Conservation (phyloP, 37 sponge, comb jelly and placozoan genomes). For the Amphimedon queenslandica region DNA sequence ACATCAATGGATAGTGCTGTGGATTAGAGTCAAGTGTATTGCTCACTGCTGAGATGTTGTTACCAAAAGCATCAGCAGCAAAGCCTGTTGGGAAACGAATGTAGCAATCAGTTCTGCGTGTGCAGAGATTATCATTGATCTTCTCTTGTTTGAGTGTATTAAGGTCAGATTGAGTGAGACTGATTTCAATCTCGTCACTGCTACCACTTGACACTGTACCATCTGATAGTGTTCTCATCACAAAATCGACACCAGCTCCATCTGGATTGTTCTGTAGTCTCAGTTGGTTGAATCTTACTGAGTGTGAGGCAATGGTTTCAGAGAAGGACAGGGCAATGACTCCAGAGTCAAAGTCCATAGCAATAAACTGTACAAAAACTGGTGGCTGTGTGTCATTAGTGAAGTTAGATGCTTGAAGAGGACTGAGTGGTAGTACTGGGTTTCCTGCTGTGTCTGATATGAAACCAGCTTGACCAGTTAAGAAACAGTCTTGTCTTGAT, state of each 20-base stretch:
- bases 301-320: constrained; percentile 60
- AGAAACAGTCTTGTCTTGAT: constrained; percentile 51
- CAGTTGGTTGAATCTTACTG: constrained; percentile 45
- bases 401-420: constrained; percentile 43
- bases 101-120: constrained; percentile 57
- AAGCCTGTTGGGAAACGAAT: constrained; percentile 59
- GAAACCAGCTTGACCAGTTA: constrained; percentile 35
- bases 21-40: constrained; percentile 40
- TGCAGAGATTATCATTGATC: constrained; percentile 42
- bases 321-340: constrained; percentile 61
- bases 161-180: constrained; percentile 49
- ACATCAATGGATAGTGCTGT: constrained; percentile 48
- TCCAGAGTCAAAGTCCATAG: constrained; percentile 71
- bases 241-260: constrained; percentile 44
- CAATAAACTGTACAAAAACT: constrained; percentile 62
- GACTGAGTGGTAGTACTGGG: constrained; percentile 20
- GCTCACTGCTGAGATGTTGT: constrained; percentile 47
- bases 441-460: constrained; percentile 78
- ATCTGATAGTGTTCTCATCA: constrained; percentile 46
- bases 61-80: constrained; percentile 68
- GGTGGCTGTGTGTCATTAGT: constrained; percentile 59
- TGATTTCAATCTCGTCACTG: constrained; percentile 59
- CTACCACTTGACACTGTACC: constrained; percentile 56
- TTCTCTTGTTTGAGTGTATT: constrained; percentile 63
- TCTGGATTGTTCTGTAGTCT: constrained; percentile 62